Evolutionary conservation across 2,113 vertebrate genomes (phyloP).

Genomic region (Maccullochella peelii): DNA sequence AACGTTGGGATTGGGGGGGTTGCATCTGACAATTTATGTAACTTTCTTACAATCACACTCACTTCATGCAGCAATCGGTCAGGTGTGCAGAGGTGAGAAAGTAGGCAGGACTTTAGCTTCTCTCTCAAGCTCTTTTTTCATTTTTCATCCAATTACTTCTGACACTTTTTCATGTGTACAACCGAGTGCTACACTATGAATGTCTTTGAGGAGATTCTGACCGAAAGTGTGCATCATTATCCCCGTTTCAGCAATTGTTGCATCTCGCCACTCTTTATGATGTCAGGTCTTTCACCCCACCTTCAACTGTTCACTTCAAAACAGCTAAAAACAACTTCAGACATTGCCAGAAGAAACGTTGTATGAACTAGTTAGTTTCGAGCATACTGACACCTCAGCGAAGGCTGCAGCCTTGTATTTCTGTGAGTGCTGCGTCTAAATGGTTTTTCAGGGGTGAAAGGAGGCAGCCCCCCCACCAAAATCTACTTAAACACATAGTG

Average conservation of each 20-base stretch:
- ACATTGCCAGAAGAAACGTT: background rate
- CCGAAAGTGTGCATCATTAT: background rate
- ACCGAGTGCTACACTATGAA: background rate
- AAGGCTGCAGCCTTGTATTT: constrained; percentile 17
- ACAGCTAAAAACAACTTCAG: background rate
- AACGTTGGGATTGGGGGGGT: background rate
- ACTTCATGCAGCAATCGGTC: background rate
- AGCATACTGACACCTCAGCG: background rate
- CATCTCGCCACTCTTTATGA: background rate
- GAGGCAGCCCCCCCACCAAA: constrained; percentile 37
- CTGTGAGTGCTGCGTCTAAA: constrained; percentile 36
- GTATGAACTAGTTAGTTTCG: background rate
- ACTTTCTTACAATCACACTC: background rate
- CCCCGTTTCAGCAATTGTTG: background rate
- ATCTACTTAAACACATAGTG: constrained; percentile 62
- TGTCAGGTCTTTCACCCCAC: background rate
- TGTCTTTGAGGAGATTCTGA: background rate
- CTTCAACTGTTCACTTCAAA: background rate
- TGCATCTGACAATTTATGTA: background rate
- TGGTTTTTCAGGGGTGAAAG: constrained; percentile 29
- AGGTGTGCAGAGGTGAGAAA: background rate
- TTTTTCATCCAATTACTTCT: background rate
- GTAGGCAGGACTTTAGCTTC: background rate
- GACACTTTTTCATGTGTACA: background rate
- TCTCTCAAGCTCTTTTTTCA: background rate